Evolutionary conservation across 2,797 vertebrate species (phyloP), one percentile per base, ranked within the genome.

Genomic region (Neopelma chrysocephalum): DNA sequence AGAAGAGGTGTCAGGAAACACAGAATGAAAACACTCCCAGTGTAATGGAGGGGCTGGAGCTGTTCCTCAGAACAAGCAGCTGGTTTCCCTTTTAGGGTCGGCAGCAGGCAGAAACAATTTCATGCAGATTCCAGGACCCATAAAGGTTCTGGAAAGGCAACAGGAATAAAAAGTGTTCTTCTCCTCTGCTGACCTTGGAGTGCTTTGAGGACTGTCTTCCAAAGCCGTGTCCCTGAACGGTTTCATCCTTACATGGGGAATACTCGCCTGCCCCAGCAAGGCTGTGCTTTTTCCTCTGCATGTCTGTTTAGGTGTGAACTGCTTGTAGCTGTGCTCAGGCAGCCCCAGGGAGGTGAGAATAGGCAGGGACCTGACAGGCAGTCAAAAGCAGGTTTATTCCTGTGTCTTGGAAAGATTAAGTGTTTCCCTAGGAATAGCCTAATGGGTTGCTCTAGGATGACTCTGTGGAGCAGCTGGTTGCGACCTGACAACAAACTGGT

Each of bases 241-340:
- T 90, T 93, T 95, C 94, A 80, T 82, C 94, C 96, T 80, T 95
- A 95, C 82, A 91, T 87, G 91, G 96, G 86, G 93, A 94, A 38
- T 1, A 11, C 19, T 89, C 1, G 36, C 60, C 72, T 32, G 65
- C 40, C 72, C 86, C 77, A 38, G 82, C 1, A 4, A 70, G 79
- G 76, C 20, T n/a, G 68, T 42, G 64, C 89, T 43, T n/a, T 80
- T 40, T 64, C 60, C 18, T 29, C n/a, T 36, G 12, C 20, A 0
- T 42, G 11, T 78, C 72, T 78, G 40, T 80, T 78, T 64, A 68
- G 91, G 82, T 82, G 91, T 34, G 51, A 89, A 12, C 80, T 6
- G 54, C 62, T 31, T 12, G 1, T 79, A 71, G 76, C 78, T 21
- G 10, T 27, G 60, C 36, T 32, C 34, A 2, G 75, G 32, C 81